Base-by-base conservation (phyloP, 2,888 invertebrate genomes). In the Plebejus melissa region DNA sequence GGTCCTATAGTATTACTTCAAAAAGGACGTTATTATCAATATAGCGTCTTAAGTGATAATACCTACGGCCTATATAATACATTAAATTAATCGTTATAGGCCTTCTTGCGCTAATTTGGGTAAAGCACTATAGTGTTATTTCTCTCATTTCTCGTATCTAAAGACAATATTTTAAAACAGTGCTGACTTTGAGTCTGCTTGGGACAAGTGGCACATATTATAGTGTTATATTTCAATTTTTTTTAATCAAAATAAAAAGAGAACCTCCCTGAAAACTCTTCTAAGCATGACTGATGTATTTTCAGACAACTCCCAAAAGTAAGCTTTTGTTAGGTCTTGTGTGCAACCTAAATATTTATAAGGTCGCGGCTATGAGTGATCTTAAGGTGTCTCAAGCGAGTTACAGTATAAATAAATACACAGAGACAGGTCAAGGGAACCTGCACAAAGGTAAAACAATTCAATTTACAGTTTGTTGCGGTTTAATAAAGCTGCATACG, bases 361-460 rank as follows among this genome's bases (percentile, higher is more conserved):
- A 65, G 32, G 13, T 32, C 65, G 36, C 32, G 28, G 28, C 16
- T 50, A 28, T 36, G 46, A 46, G 71, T 46, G 71, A 71, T 71
- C 50, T 71, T 13, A 46, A 71, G 50, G 22, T 65, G 65, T 65
- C 65, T 36, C 60, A 60, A 28, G 46, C 41, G 71, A 28, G 46
- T 71, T 46, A 6, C 28, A 46, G 71, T 71, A 71, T 71, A 71
- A 71, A 71, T 71, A 71, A 71, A 71, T 71, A 69, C 16, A 7
- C 69, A 46, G 41, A 71, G 46, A 28, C 13, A 28, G 71, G 71
- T 71, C 71, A 46, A 71, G 71, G 46, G 28, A 46, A 46, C 22
- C n/a, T 41, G 6, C 71, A 46, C 28, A 13, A 46, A 28, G 36
- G 46, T 71, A 28, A 41, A 46, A 46, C 38, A 70, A 50, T 71